Percentiles rank a stretch among this genome's conserved stretches.
phyloP scores from a whole-genome alignment of 1,140 invertebrate genomes.

The Linepithema humile region DNA sequence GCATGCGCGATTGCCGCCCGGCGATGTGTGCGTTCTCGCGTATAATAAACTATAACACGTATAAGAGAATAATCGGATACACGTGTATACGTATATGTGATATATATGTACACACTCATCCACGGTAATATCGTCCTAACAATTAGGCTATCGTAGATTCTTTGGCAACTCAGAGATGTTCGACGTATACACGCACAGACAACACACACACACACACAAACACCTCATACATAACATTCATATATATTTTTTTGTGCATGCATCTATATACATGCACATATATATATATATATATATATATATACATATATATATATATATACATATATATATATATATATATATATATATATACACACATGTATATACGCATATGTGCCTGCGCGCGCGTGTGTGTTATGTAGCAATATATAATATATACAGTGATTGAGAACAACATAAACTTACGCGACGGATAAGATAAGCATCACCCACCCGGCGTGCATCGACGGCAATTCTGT shows the following conservation, averaged over 20 bases:
- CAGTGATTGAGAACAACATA: constrained; percentile 44
- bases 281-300: constrained; percentile 8
- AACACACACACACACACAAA: not conserved
- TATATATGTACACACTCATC: constrained; percentile 53
- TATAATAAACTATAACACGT: constrained; percentile 31
- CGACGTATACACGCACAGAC: constrained; percentile 35
- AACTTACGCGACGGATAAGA: constrained; percentile 50
- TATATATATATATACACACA: not conserved
- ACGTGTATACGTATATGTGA: constrained; percentile 41
- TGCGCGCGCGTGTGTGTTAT: not conserved
- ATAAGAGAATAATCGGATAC: constrained; percentile 61
- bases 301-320: not conserved
- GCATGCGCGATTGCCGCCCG: not conserved
- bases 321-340: constrained; percentile 10
- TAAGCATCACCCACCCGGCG: constrained; percentile 27
- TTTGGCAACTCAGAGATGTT: constrained; percentile 81
- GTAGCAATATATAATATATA: constrained; percentile 58
- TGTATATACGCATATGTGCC: not conserved
- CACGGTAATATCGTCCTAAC: constrained; percentile 35
- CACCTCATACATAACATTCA: not conserved
- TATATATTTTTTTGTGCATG: not conserved
- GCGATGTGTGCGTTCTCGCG: not conserved
- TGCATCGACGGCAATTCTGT: constrained; percentile 41
- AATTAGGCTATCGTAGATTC: constrained; percentile 72
- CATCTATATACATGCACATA: not conserved